Evolutionary conservation across 2,113 vertebrate species (phyloP), one percentile per base, ranked within the genome.

Genomic region (Xiphophorus couchianus): DNA sequence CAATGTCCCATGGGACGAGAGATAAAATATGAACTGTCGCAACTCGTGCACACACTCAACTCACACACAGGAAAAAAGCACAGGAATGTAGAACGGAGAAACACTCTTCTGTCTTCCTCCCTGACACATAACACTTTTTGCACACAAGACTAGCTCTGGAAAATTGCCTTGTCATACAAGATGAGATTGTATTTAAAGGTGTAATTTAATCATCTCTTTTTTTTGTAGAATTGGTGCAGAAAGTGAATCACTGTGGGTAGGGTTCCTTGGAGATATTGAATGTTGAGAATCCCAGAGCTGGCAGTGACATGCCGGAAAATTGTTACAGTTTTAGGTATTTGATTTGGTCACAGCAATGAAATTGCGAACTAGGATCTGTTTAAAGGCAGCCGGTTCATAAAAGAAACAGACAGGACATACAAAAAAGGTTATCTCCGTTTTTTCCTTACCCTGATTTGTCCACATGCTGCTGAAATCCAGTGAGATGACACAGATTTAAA

Each of bases 171-270:
- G 85, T 90, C 86, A 84, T 84, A 83, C 80, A 80, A 78, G 81
- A 82, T 80, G 73, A 83, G 79, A 91, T 89, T 82, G 66, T 75
- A 86, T 91, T 92, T 78, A 80, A 76, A 88, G 82, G 77, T 87
- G 84, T 90, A 90, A 92, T 92, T 89, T 84, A 85, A 91, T 88
- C 22, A 22, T 78, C 79, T 60, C 37, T 10, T 37, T 72, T 78
- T 35, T 78, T 70, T 74, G 64, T 39, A 31, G 58, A 81, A 84
- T 83, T 33, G 65, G 19, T 75, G 61, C 1, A 4, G 69, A 84
- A 84, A 86, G 74, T 63, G 63, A 87, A 73, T 83, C 76, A 58
- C 61, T 10, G 54, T 11, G 68, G 68, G 62, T 39, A 35, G 72
- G 25, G 1, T 67, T 77, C 80, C 84, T 81, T 11, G 1, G 89